Evolutionary conservation across 1,140 invertebrate species (phyloP).

Genomic region (Zaprionus taronus): DNA sequence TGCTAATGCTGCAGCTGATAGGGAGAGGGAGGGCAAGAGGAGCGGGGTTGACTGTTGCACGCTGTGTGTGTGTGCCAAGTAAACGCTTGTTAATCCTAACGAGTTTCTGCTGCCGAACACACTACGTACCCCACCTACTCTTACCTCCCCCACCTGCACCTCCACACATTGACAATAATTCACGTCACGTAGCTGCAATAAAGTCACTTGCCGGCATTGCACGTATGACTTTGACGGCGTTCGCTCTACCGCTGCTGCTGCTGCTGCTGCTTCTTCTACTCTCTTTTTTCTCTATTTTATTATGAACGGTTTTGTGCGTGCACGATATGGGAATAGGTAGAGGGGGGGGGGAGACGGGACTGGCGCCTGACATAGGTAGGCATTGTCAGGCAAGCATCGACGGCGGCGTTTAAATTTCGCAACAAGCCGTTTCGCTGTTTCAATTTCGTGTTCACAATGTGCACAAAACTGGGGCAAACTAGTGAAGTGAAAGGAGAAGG

Average conservation of each 20-base stretch:
- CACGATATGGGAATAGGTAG: neutral
- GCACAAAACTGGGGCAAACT: conserved; percentile 36
- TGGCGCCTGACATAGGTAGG: conserved; percentile 22
- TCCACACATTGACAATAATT: conserved; percentile 73
- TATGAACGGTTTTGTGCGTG: conserved; percentile 80
- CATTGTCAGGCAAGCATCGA: conserved; percentile 28
- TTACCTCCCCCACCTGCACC: conserved; percentile 1
- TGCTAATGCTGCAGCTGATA: conserved; percentile 70
- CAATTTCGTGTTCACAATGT: conserved; percentile 50
- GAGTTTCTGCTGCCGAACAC: conserved; percentile 59
- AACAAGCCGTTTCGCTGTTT: conserved; percentile 54
- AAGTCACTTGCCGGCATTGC: conserved; percentile 81
- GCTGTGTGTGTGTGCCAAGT: conserved; percentile 68
- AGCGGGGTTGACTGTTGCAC: conserved; percentile 63
- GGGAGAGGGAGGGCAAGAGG: conserved; percentile 50
- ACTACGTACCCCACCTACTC: neutral
- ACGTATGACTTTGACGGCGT: conserved; percentile 80
- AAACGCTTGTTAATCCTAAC: conserved; percentile 83
- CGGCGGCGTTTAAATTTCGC: conserved; percentile 47
- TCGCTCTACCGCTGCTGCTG: conserved; percentile 33
- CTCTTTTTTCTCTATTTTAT: conserved; percentile 61
- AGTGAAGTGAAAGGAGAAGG: neutral
- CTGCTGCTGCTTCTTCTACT: conserved; percentile 28
- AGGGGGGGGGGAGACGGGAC: neutral
- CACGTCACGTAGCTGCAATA: conserved; percentile 82